These are phyloP conservation scores for Mesoclemmys tuberculata DNA, from an alignment of 2,113 vertebrate species.

Conservation along the genomic window DNA sequence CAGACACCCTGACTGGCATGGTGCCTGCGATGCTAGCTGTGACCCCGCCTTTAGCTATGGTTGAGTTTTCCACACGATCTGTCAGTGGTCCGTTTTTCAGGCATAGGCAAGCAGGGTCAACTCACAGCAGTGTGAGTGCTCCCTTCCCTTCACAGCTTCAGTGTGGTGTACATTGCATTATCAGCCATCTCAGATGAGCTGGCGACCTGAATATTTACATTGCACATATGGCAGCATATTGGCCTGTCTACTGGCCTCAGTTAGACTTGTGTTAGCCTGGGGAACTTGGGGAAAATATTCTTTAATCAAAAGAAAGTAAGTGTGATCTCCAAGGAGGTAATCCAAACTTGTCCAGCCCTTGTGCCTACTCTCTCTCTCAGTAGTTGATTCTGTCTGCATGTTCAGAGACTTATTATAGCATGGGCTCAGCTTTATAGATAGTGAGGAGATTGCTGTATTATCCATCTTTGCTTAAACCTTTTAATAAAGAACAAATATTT, in stretches of 20 bases:
- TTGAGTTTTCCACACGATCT: neutral
- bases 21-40: rapidly evolving
- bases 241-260: conserved; percentile 42
- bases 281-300: conserved; percentile 13
- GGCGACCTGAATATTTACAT: conserved; percentile 31
- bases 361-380: neutral
- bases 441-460: neutral
- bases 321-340: neutral
- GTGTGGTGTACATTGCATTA: neutral
- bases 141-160: neutral
- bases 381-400: conserved; percentile 15
- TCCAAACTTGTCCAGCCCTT: conserved; percentile 26
- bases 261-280: conserved; percentile 40
- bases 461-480: neutral
- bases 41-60: neutral
- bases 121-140: neutral
- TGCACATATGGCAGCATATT: neutral
- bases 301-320: conserved; percentile 60
- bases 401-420: neutral
- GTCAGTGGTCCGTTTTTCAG: neutral
- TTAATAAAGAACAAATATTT: neutral
- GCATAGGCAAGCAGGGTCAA: neutral
- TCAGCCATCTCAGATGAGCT: neutral
- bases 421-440: neutral
- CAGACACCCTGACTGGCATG: neutral